These are phyloP conservation scores for Dascillus cervinus DNA, from an alignment of 2,888 invertebrate genomes.

Conservation along the genomic window DNA sequence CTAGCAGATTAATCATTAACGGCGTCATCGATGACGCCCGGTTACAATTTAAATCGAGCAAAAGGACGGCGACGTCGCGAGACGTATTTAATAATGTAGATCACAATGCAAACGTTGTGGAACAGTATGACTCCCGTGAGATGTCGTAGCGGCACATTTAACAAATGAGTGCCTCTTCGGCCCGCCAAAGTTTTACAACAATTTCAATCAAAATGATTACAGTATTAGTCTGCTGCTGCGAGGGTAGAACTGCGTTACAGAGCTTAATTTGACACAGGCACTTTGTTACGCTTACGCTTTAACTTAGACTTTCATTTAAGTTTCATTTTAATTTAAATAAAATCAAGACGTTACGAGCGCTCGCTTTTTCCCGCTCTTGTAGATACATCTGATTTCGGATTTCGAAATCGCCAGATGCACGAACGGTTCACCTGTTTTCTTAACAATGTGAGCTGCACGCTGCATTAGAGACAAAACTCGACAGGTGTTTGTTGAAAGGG, in stretches of 20 bases:
- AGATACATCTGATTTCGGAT: too few species aligned
- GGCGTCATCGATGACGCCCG: too few species aligned
- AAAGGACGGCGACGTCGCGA: too few species aligned
- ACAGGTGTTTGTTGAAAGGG: too few species aligned
- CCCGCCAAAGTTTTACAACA: slow-evolving; percentile 37
- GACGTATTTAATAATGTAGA: slow-evolving; percentile 19
- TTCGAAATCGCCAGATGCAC: too few species aligned
- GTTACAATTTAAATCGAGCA: too few species aligned
- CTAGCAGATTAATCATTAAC: too few species aligned
- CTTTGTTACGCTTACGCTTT: slow-evolving; percentile 23
- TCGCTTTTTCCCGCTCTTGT: too few species aligned
- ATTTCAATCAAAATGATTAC: slow-evolving; percentile 39
- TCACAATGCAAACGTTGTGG: slow-evolving; percentile 23
- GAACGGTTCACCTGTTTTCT: too few species aligned
- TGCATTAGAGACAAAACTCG: too few species aligned
- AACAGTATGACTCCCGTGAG: slow-evolving; percentile 27
- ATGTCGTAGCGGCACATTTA: slow-evolving; percentile 28
- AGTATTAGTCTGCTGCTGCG: slow-evolving; percentile 30
- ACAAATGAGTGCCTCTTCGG: slow-evolving; percentile 32
- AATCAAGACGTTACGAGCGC: too few species aligned
- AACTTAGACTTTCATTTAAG: slow-evolving; percentile 16
- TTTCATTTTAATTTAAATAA: slow-evolving; percentile 20
- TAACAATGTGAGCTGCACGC: too few species aligned
- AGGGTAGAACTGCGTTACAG: slow-evolving; percentile 20
- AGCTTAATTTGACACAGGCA: slow-evolving; percentile 28